Evolutionary conservation across 1,140 invertebrate species (phyloP), one percentile per base, ranked within the genome.

Genomic region (Plutomurus gul): DNA sequence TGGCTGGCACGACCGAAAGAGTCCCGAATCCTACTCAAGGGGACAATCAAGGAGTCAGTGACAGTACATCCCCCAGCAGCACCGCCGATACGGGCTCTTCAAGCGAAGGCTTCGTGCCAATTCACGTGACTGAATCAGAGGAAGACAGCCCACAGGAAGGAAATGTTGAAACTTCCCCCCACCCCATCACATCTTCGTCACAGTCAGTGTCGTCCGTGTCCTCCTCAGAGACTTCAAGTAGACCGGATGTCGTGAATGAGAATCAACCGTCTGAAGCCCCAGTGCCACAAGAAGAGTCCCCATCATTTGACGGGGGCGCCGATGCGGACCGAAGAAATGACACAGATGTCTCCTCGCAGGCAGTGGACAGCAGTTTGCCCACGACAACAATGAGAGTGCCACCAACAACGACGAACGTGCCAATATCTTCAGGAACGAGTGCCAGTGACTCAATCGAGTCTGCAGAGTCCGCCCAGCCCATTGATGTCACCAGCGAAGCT

Each of bases 271-370:
- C n/a, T 27, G 56, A 65, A 36, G 56, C 36, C 20, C 36, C 56
- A 1, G 56, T 33, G 36, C 10, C 56, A 30, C 56, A 25, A 1
- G 56, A 27, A 0, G 56, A 65, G 3, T 36, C 56, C 18, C 56
- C 56, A 36, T 65, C 56, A 0, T 65, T 65, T 18, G 56, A 65
- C 16, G 16, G 27, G 18, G 5, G 27, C 3, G 56, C 13, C 1
- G 56, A 65, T n/a, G 27, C 56, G 1, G 27, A 65, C 56, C 16
- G 56, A 65, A 33, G 56, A 65, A 65, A 65, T n/a, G 56, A 65
- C 30, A 65, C 27, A n/a, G 56, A 65, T n/a, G 20, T 30, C 7
- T 36, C 30, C 1, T 36, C 56, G 5, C 18, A 25, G 11, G 36
- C 25, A n/a, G 10, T 16, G 7, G 56, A 65, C n/a, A 65, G 18